A percentile compares a stretch with the other conserved stretches of the same genome.
Conservation (phyloP, 2,797 vertebrate genomes). For the Euthynnus affinis region DNA sequence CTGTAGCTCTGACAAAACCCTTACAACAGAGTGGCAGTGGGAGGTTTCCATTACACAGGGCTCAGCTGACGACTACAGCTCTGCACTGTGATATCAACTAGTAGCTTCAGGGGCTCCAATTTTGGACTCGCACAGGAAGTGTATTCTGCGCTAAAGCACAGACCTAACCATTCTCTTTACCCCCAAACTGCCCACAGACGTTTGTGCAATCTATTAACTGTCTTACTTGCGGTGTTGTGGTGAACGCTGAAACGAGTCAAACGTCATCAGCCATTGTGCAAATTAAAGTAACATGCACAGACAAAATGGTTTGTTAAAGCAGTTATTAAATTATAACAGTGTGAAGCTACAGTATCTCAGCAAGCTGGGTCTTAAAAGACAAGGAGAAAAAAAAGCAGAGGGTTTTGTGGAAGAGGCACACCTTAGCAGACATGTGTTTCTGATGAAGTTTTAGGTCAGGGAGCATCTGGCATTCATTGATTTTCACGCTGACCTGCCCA, state of each 20-base stretch:
- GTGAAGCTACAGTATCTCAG: background rate
- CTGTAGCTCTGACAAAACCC: slow-evolving; percentile 46
- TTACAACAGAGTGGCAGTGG: slow-evolving; percentile 25
- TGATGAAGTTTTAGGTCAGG: slow-evolving; percentile 57
- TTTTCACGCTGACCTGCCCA: slow-evolving; percentile 65
- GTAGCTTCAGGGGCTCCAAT: slow-evolving; percentile 13
- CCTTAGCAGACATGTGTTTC: slow-evolving; percentile 74
- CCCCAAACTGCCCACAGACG: slow-evolving; percentile 34
- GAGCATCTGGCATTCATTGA: slow-evolving; percentile 63
- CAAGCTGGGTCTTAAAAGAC: slow-evolving; percentile 26
- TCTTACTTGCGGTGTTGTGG: slow-evolving; percentile 22
- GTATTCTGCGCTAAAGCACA: slow-evolving; percentile 21
- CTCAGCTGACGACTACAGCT: slow-evolving; percentile 20
- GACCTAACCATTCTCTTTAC: slow-evolving; percentile 8
- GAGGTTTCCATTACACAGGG: slow-evolving; percentile 52
- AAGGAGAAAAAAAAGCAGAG: slow-evolving; percentile 23
- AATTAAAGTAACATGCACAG: background rate
- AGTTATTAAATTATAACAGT: background rate
- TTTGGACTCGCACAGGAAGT: slow-evolving; percentile 65
- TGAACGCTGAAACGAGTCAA: background rate
- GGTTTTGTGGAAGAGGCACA: slow-evolving; percentile 48
- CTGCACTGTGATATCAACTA: slow-evolving; percentile 18
- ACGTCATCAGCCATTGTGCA: background rate
- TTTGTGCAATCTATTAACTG: slow-evolving; percentile 13
- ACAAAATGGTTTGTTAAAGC: background rate